Conservation (phyloP, 2,113 vertebrate species). For the Pituophis catenifer region DNA sequence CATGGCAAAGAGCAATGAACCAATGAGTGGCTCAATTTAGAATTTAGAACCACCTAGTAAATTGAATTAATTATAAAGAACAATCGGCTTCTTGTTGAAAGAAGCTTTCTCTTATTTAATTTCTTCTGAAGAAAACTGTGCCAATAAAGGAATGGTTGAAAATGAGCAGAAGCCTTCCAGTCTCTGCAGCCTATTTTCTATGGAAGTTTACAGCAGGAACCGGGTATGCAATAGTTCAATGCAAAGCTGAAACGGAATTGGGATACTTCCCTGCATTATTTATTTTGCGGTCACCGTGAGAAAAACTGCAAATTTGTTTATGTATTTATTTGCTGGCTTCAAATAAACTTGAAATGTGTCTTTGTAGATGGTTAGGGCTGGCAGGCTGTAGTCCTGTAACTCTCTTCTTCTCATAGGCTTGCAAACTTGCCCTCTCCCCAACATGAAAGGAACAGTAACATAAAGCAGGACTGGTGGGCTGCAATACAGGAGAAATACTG, state of each 20-base stretch:
- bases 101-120: neutral
- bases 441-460: neutral
- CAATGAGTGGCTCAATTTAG: neutral
- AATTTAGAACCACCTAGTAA: neutral
- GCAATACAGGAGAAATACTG: neutral
- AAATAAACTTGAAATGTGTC: neutral
- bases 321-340: neutral
- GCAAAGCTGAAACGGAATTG: neutral
- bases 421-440: neutral
- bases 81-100: neutral
- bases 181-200: neutral
- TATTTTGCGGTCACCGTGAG: neutral
- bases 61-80: too few species aligned
- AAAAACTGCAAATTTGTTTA: neutral
- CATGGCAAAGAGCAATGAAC: neutral
- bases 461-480: neutral
- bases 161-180: neutral
- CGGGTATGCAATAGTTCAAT: neutral
- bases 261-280: neutral
- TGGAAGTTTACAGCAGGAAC: neutral
- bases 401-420: neutral
- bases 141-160: neutral
- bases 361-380: neutral
- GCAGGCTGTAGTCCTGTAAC: neutral
- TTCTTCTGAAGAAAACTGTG: neutral